A percentile compares a stretch with the other conserved stretches of the same genome.
phyloP scores from a whole-genome alignment of 2,888 invertebrate genomes.

The Pedicia rivosa region DNA sequence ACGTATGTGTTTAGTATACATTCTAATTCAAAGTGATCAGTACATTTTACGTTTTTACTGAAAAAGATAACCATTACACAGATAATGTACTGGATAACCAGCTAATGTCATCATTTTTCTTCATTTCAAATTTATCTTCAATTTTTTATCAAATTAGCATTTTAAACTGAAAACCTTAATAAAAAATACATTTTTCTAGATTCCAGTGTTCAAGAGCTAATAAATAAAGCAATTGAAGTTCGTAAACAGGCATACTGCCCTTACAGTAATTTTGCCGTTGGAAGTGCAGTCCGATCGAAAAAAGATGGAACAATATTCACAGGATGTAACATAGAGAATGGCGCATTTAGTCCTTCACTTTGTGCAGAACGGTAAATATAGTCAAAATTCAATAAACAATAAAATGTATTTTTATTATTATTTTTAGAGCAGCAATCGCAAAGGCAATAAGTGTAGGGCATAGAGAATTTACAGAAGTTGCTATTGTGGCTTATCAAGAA shows the following conservation, averaged over 20 bases:
- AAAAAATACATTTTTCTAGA: too few species aligned
- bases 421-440: conserved; percentile 58
- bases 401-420: too few species aligned
- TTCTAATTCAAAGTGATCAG: too few species aligned
- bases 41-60: too few species aligned
- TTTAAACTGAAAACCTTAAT: too few species aligned
- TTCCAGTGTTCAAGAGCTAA: conserved; percentile 43
- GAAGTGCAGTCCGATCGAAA: conserved; percentile 64
- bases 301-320: conserved; percentile 43
- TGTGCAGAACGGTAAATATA: conserved; percentile 91
- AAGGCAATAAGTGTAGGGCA: conserved; percentile 78
- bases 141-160: too few species aligned
- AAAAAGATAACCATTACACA: too few species aligned
- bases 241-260: conserved; percentile 59
- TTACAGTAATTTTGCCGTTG: conserved; percentile 81
- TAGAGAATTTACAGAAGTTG: conserved; percentile 49
- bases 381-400: too few species aligned
- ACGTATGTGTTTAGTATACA: too few species aligned
- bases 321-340: conserved; percentile 91
- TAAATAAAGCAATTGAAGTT: conserved; percentile 43
- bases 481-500: conserved; percentile 52
- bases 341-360: conserved; percentile 50
- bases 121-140: too few species aligned
- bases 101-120: too few species aligned
- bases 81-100: too few species aligned